Percentiles rank a stretch among this genome's conserved stretches.
phyloP scores from a whole-genome alignment of 2,888 invertebrate species.

The Eristalis intricaria region DNA sequence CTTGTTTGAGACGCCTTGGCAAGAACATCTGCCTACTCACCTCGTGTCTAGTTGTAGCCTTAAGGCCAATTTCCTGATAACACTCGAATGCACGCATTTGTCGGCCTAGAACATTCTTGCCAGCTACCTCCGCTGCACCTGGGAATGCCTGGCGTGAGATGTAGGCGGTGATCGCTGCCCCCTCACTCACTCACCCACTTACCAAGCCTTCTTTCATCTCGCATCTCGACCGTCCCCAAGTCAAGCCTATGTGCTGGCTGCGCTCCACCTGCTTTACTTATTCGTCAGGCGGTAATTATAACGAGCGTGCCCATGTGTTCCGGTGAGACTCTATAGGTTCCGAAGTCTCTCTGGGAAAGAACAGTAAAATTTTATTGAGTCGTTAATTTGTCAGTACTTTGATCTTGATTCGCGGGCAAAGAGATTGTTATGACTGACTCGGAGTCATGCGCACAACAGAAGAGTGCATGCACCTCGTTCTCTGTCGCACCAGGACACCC shows the following conservation, averaged over 20 bases:
- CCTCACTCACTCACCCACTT: neutral
- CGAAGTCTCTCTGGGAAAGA: conserved; percentile 28
- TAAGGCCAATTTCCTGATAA: neutral
- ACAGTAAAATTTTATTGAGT: conserved; percentile 66
- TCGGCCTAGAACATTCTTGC: neutral
- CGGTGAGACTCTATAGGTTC: neutral
- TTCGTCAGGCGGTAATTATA: neutral
- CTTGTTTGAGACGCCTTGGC: no score
- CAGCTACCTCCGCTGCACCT: neutral
- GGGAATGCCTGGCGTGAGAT: neutral
- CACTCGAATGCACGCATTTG: neutral
- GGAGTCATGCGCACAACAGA: conserved; percentile 32
- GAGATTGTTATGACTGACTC: neutral
- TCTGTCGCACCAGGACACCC: conserved; percentile 41
- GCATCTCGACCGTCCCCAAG: neutral
- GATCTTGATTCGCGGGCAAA: conserved; percentile 54
- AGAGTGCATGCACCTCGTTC: neutral
- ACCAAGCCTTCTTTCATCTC: neutral
- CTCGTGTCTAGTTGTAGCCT: no score
- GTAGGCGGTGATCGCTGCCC: neutral
- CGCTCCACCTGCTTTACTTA: neutral
- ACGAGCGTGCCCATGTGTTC: neutral
- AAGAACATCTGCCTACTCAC: no score
- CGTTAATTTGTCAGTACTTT: conserved; percentile 52
- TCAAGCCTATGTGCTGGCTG: neutral